phyloP scores from a whole-genome alignment of 2,888 invertebrate species.

The Carcina quercana region DNA sequence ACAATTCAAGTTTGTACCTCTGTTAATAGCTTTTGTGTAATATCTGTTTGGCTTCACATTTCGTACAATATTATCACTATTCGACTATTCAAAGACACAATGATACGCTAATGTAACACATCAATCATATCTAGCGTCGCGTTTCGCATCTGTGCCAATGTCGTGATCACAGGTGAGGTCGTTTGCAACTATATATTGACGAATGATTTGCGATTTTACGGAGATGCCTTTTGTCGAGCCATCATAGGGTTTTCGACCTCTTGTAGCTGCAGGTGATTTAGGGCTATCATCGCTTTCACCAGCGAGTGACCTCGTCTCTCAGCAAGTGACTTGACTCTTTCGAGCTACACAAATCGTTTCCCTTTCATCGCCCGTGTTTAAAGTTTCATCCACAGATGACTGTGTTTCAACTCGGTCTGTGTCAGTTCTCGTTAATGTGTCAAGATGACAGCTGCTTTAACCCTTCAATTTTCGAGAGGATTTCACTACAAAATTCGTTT shows the following conservation, averaged over 20 bases:
- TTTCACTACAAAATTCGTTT: conserved; percentile 30
- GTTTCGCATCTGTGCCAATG: conserved; percentile 41
- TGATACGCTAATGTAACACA: conserved; percentile 16
- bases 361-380: conserved; percentile 57
- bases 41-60: not conserved
- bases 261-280: conserved; percentile 47
- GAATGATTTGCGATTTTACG: conserved; percentile 47
- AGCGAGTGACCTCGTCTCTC: conserved; percentile 56
- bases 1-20: no score
- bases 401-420: no score
- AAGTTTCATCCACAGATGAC: no score
- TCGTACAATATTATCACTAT: not conserved
- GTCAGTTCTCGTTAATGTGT: conserved; percentile 51
- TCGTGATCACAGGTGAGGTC: conserved; percentile 34
- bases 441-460: conserved; percentile 30
- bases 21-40: no score
- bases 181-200: conserved; percentile 38
- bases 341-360: conserved; percentile 51
- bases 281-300: conserved; percentile 60
- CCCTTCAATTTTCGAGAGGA: conserved; percentile 25
- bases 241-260: conserved; percentile 29
- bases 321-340: conserved; percentile 36
- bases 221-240: conserved; percentile 29
- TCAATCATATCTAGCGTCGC: conserved; percentile 32
- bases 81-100: not conserved